These are phyloP conservation scores for Dolichotis patagonum DNA, from an alignment of 2,113 vertebrate species.

Conservation along the genomic window DNA sequence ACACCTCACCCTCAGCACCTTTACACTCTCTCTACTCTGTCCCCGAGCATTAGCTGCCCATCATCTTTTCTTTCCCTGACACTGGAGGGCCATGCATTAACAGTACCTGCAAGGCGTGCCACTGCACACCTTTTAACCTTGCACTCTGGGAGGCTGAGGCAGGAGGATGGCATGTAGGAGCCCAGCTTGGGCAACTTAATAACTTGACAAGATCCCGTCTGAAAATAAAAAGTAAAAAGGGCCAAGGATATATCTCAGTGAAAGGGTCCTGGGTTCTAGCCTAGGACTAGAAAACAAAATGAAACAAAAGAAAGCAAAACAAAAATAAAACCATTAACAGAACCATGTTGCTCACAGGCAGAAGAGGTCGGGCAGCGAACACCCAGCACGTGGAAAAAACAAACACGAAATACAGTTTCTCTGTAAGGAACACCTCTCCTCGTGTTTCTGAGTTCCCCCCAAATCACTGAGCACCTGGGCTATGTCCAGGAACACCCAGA, in stretches of 20 bases:
- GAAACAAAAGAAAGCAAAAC: not conserved
- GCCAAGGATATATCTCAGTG: not conserved
- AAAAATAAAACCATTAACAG: not conserved
- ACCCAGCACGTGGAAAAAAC: not conserved
- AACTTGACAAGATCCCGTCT: not conserved
- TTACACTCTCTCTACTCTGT: not conserved
- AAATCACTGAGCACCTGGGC: fast-evolving
- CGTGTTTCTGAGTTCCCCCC: not conserved
- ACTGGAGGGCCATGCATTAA: not conserved
- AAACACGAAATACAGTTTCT: not conserved
- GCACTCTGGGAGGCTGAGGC: not conserved
- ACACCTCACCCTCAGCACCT: not conserved
- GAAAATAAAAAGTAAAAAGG: not conserved
- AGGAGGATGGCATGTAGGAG: not conserved
- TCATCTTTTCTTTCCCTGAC: not conserved
- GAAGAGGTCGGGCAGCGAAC: not conserved
- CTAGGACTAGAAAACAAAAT: not conserved
- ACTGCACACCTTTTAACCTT: not conserved
- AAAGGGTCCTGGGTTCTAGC: not conserved
- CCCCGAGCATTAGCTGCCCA: not conserved
- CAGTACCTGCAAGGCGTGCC: not conserved
- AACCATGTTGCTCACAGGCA: fast-evolving
- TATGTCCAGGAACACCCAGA: not conserved
- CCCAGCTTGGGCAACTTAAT: not conserved
- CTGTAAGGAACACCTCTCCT: not conserved